Conservation (phyloP, 1,140 invertebrate species). For the Calephelis virginiensis region DNA sequence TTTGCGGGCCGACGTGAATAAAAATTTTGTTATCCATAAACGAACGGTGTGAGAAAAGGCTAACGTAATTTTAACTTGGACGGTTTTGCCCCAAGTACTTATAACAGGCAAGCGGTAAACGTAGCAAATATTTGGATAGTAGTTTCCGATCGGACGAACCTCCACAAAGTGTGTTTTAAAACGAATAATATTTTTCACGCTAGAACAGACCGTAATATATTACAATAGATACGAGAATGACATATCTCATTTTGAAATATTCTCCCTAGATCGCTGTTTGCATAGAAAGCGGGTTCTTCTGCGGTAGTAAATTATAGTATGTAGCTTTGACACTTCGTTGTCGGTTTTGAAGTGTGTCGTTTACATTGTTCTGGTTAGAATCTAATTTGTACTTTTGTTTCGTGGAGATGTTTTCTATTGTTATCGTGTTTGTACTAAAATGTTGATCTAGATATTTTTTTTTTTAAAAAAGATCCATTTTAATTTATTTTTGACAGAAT, state of each 20-base stretch:
- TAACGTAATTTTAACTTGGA: slow-evolving; percentile 46
- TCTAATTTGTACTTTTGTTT: slow-evolving; percentile 18
- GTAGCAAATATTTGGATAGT: slow-evolving; percentile 56
- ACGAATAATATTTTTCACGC: slow-evolving; percentile 15
- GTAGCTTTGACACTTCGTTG: slow-evolving; percentile 31
- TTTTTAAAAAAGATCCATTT: too few relatives aligned
- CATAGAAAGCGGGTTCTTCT: slow-evolving; percentile 8
- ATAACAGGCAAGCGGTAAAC: slow-evolving; percentile 55
- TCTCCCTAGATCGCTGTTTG: slow-evolving; percentile 17
- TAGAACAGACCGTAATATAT: slow-evolving; percentile 31
- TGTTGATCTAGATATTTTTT: too few relatives aligned
- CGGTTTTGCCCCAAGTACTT: slow-evolving; percentile 51
- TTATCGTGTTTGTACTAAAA: neutral
- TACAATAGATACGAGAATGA: slow-evolving; percentile 27
- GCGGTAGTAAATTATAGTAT: slow-evolving; percentile 21
- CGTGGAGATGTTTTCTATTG: slow-evolving; percentile 18
- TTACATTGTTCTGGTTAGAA: slow-evolving; percentile 16
- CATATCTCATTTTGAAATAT: slow-evolving; percentile 25
- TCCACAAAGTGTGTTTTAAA: slow-evolving; percentile 18
- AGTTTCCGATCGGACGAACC: slow-evolving; percentile 31
- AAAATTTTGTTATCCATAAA: slow-evolving; percentile 33
- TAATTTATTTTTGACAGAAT: too few relatives aligned
- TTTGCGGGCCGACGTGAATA: slow-evolving; percentile 37
- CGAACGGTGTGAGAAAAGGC: slow-evolving; percentile 26
- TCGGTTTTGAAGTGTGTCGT: slow-evolving; percentile 29